Percentiles rank a stretch among this genome's conserved stretches.
These are phyloP conservation scores for Endomychus coccineus DNA, from an alignment of 2,888 invertebrate genomes.

Conservation along the genomic window DNA sequence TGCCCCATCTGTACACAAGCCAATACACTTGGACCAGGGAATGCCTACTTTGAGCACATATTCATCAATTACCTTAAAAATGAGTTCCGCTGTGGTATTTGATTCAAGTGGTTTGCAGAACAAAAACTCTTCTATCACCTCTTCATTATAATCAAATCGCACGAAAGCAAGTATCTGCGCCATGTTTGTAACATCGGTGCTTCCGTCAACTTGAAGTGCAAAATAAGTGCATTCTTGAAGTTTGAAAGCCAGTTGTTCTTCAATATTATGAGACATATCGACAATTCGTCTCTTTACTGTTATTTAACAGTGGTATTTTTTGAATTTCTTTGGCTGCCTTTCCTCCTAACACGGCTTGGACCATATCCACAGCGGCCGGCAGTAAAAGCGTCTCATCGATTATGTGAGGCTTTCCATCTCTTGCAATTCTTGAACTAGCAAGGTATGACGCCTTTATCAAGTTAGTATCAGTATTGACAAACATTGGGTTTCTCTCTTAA, in stretches of 20 bases:
- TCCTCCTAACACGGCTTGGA: slow-evolving; percentile 11
- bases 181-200: slow-evolving; percentile 20
- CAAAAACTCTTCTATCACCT: slow-evolving; percentile 18
- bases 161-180: slow-evolving; percentile 20
- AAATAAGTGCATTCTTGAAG: slow-evolving; percentile 15
- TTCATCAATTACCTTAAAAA: slow-evolving; percentile 17
- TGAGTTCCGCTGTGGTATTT: slow-evolving; percentile 16
- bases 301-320: slow-evolving; percentile 19
- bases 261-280: slow-evolving; percentile 20
- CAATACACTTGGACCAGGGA: slow-evolving; percentile 18
- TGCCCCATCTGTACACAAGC: slow-evolving; percentile 22
- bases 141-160: slow-evolving; percentile 18
- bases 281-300: slow-evolving; percentile 19
- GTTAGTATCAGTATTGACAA: no score
- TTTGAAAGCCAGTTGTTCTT: slow-evolving; percentile 19
- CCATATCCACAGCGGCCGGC: slow-evolving; percentile 15
- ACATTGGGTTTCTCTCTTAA: no score
- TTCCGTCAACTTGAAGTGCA: slow-evolving; percentile 21
- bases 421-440: no score
- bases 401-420: slow-evolving; percentile 19
- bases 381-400: slow-evolving; percentile 16
- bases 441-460: no score
- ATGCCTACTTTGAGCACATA: slow-evolving; percentile 11
- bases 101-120: slow-evolving; percentile 20
- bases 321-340: slow-evolving; percentile 14